Conservation (phyloP, 2,888 invertebrate genomes). For the Gymnosoma rotundatum region DNA sequence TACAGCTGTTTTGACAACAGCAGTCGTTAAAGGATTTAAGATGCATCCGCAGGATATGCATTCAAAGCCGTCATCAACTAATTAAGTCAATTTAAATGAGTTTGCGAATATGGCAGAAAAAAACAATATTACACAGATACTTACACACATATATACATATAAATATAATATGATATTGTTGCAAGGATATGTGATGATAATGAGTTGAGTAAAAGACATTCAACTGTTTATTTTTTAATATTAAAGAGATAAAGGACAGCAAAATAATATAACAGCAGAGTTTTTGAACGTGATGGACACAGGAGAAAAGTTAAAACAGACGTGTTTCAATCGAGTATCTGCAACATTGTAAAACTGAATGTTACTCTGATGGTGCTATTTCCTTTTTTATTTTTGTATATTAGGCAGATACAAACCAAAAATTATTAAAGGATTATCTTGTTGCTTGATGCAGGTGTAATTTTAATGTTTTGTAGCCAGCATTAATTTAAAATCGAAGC, state of each 20-base stretch:
- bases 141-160: neutral
- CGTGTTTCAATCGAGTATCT: neutral
- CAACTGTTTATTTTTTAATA: slow-evolving; percentile 37
- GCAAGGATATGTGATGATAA: slow-evolving; percentile 3
- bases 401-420: neutral
- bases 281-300: slow-evolving; percentile 37
- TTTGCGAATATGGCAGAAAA: slow-evolving; percentile 50
- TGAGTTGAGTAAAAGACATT: slow-evolving; percentile 23
- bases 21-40: slow-evolving; percentile 59
- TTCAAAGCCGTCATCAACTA: slow-evolving; percentile 71
- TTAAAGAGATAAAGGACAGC: slow-evolving; percentile 56
- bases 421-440: slow-evolving; percentile 58
- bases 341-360: slow-evolving; percentile 17
- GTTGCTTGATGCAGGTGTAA: slow-evolving; percentile 44
- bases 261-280: slow-evolving; percentile 16
- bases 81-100: slow-evolving; percentile 73
- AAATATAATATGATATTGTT: slow-evolving; percentile 7
- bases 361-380: slow-evolving; percentile 44
- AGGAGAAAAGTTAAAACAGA: slow-evolving; percentile 13
- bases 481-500: slow-evolving; percentile 11
- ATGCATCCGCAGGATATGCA: slow-evolving; percentile 46
- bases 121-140: slow-evolving; percentile 17
- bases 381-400: slow-evolving; percentile 8
- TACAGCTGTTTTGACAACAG: slow-evolving; percentile 58
- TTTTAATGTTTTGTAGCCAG: neutral